Base-by-base conservation (phyloP, 2,113 vertebrate species). In the Dromas ardeola region DNA sequence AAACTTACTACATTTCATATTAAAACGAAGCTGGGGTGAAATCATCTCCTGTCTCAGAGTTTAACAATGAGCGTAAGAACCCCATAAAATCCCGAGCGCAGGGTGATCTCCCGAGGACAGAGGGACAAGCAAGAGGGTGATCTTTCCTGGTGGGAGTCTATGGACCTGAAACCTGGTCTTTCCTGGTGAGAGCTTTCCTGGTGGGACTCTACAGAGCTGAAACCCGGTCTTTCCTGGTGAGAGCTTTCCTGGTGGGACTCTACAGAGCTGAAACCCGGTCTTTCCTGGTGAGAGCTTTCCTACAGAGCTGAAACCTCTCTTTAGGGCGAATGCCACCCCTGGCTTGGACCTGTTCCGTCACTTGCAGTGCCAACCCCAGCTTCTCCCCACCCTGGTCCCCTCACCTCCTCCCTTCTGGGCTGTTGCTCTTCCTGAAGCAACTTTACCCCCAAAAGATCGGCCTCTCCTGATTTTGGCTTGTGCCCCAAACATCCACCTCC, bases 11-110 rank as follows among this genome's bases (percentile, higher is more conserved):
- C 23, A 59, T 59, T 36, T 25, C 23, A 32, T 19, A 26, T 8
- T 23, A 70, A 63, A 65, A 18, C 9, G 38, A 32, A 65, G 20
- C 16, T 30, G 38, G 14, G 13, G 58, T 22, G 56, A 29, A n/a
- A 80, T 49, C n/a, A 42, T 1, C 29, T 25, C 32, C 11, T 22
- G 6, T 7, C 42, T 43, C 5, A 0, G 43, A 45, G 34, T 58
- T 47, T 11, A 34, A 13, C 17, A 19, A 5, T 1, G 3, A 47
- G 29, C 1, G 0, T 5, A 12, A 55, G 52, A 86, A 61, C 13
- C 5, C 15, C 8, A 2, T 2, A 13, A 55, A 34, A 19, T 1
- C 15, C n/a, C 7, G 2, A 55, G 29, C 47, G 7, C 7, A 9
- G 11, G 21, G 19, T 7, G 32, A 20, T 3, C 43, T 40, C 21